Percentiles rank a stretch among this genome's conserved stretches.
Conservation (phyloP, 2,797 vertebrate genomes). For the Hypotaenidia philippensis region DNA sequence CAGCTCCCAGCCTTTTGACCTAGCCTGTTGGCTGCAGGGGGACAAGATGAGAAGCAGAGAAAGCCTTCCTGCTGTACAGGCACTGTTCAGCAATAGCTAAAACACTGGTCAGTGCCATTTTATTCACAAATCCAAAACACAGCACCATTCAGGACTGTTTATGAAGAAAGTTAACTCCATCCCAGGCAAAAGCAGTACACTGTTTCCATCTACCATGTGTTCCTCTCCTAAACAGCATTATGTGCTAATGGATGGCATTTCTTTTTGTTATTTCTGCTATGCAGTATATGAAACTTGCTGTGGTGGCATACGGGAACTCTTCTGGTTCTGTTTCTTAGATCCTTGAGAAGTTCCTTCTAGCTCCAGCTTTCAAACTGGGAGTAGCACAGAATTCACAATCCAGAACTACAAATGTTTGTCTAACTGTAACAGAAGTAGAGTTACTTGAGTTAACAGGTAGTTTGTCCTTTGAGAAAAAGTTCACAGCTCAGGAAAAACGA, state of each 20-base stretch:
- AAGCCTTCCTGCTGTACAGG: not conserved
- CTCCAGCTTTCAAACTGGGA: not conserved
- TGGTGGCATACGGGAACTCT: not conserved
- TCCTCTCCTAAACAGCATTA: not conserved
- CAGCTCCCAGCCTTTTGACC: not conserved
- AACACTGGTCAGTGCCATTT: not conserved
- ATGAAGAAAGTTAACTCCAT: not conserved
- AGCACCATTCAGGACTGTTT: not conserved
- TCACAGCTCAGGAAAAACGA: not conserved
- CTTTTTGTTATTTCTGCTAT: not conserved
- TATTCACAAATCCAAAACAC: not conserved
- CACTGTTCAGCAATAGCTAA: not conserved
- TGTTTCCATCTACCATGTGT: not conserved
- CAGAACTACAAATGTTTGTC: not conserved
- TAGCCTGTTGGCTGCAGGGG: not conserved
- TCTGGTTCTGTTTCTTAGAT: not conserved
- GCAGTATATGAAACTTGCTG: not conserved
- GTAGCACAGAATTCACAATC: not conserved
- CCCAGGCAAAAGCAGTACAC: not conserved
- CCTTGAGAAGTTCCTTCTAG: not conserved
- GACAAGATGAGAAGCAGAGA: not conserved
- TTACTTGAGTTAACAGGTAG: not conserved
- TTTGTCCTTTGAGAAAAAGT: not conserved
- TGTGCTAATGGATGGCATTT: not conserved
- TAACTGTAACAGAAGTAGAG: not conserved